These are phyloP conservation scores for Crotalus viridis DNA, from an alignment of 2,113 vertebrate species.

Conservation along the genomic window DNA sequence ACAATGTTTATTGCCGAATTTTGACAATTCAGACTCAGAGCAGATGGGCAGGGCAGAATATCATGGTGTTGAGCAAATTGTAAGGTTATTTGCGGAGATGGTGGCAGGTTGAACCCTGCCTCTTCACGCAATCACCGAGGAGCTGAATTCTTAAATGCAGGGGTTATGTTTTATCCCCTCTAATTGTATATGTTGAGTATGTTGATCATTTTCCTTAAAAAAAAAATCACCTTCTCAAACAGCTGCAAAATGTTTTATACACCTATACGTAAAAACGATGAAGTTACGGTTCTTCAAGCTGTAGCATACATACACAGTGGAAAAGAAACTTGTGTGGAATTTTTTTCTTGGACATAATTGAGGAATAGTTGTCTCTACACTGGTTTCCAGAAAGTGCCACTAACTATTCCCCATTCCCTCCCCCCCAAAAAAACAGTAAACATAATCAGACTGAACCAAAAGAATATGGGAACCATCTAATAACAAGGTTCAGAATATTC, in stretches of 20 bases:
- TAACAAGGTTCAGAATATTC: not conserved
- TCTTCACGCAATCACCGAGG: conserved; percentile 39
- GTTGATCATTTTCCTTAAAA: not conserved
- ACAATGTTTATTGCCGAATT: conserved; percentile 77
- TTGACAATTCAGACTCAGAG: conserved; percentile 85
- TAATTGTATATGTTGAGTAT: not conserved
- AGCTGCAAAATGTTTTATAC: not conserved
- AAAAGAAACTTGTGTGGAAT: fast-evolving
- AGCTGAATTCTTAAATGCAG: not conserved
- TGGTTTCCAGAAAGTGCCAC: not conserved
- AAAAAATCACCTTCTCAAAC: no score
- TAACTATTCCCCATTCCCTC: not conserved
- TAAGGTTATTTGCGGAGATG: conserved; percentile 75
- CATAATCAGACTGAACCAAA: not conserved
- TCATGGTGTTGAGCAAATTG: conserved; percentile 59
- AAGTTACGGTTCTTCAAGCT: not conserved
- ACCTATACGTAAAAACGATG: not conserved
- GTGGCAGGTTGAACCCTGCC: conserved; percentile 80
- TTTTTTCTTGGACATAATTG: not conserved
- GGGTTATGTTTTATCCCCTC: not conserved
- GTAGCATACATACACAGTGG: not conserved
- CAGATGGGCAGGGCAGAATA: conserved; percentile 86
- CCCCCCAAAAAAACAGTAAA: not conserved
- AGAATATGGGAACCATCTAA: not conserved
- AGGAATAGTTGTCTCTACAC: not conserved